Conservation (phyloP, 2,888 invertebrate genomes). For the Teleiodes luculella region DNA sequence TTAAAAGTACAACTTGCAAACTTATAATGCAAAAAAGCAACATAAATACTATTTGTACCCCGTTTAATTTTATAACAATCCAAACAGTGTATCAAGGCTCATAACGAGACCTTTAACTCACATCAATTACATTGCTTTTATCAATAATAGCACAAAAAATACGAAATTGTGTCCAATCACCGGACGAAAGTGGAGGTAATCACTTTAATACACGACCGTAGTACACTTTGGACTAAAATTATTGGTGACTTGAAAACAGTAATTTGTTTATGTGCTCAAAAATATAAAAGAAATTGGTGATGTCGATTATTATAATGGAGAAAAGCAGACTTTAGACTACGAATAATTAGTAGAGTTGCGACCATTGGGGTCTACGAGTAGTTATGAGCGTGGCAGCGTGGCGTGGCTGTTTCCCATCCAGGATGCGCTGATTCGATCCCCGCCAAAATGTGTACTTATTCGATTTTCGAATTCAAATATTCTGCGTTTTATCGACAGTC, state of each 20-base stretch:
- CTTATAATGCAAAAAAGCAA: slow-evolving; percentile 3
- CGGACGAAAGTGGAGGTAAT: slow-evolving; percentile 62
- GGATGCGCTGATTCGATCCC: no score
- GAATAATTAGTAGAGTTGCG: not conserved
- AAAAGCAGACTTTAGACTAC: not conserved
- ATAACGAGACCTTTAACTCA: slow-evolving; percentile 29
- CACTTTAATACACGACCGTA: slow-evolving; percentile 58
- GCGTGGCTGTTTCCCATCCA: no score
- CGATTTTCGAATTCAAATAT: no score
- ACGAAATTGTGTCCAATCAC: slow-evolving; percentile 68
- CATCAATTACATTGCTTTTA: slow-evolving; percentile 56
- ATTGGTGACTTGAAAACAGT: slow-evolving; percentile 59
- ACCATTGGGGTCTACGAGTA: no score
- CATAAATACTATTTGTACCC: not conserved
- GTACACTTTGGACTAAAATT: slow-evolving; percentile 55
- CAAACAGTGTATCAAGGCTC: slow-evolving; percentile 22
- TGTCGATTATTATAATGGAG: not conserved
- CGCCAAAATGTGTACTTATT: no score
- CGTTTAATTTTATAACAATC: slow-evolving; percentile 12
- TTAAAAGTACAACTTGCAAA: no score
- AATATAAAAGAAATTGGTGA: slow-evolving; percentile 10
- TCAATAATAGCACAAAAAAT: slow-evolving; percentile 62
- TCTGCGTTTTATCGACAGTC: no score
- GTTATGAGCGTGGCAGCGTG: no score
- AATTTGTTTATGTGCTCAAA: slow-evolving; percentile 49